These are phyloP conservation scores for Gortyna flavago DNA, from an alignment of 2,888 invertebrate genomes.

Conservation along the genomic window DNA sequence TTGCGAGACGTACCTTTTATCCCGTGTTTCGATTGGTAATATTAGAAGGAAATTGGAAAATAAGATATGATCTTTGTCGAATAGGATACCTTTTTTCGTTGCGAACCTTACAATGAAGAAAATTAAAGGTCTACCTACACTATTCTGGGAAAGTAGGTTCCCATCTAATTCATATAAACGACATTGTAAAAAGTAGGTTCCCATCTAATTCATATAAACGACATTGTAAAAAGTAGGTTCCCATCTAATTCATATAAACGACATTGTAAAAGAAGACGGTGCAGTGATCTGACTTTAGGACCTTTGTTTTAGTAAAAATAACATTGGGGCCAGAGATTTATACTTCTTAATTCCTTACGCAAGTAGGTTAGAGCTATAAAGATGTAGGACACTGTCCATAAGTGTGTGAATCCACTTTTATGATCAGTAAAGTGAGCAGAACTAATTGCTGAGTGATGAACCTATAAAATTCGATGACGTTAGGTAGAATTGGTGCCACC, in stretches of 20 bases:
- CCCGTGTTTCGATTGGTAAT: constrained; percentile 30
- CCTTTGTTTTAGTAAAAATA: constrained; percentile 10
- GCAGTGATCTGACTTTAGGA: background rate
- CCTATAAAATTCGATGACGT: constrained; percentile 64
- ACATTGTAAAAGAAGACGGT: constrained; percentile 7
- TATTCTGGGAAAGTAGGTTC: constrained; percentile 14
- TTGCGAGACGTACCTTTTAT: constrained; percentile 34
- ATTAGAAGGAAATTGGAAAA: constrained; percentile 51
- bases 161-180: constrained; percentile 14
- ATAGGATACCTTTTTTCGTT: constrained; percentile 24
- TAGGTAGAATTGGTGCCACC: constrained; percentile 6
- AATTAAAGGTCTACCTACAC: constrained; percentile 6
- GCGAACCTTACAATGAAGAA: constrained; percentile 9
- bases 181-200: constrained; percentile 9
- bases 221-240: constrained; percentile 14
- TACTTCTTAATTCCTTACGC: constrained; percentile 60
- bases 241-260: constrained; percentile 14
- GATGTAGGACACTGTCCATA: constrained; percentile 68
- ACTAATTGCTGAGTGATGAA: constrained; percentile 73
- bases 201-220: constrained; percentile 14
- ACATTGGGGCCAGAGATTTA: constrained; percentile 11
- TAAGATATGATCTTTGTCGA: constrained; percentile 37
- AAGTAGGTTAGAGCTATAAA: constrained; percentile 69
- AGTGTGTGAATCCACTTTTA: constrained; percentile 73
- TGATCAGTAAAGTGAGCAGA: constrained; percentile 71